A percentile compares a stretch with the other conserved stretches of the same genome.
These are phyloP conservation scores for Hirudo medicinalis DNA, from an alignment of 1,140 invertebrate genomes.

Conservation along the genomic window DNA sequence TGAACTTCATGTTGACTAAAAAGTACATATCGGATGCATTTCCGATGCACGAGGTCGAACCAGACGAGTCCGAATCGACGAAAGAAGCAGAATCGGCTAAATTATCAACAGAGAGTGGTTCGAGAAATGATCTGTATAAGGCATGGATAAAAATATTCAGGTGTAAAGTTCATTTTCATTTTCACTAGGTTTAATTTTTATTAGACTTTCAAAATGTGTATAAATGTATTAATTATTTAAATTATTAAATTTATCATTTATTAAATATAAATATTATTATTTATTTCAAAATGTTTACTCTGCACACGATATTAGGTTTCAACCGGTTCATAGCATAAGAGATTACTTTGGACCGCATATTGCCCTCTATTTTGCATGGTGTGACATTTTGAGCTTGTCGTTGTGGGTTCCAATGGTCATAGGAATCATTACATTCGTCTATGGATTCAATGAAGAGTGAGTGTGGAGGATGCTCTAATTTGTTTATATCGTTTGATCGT, in stretches of 20 bases:
- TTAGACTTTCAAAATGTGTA: neutral
- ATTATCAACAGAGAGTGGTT: slow-evolving; percentile 26
- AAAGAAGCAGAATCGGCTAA: neutral
- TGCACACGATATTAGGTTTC: slow-evolving; percentile 25
- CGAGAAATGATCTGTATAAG: slow-evolving; percentile 27
- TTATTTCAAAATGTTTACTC: too few relatives aligned
- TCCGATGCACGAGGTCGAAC: slow-evolving; percentile 37
- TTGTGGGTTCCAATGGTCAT: slow-evolving; percentile 40
- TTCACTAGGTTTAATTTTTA: too few relatives aligned
- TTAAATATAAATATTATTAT: too few relatives aligned
- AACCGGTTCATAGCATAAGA: slow-evolving; percentile 39
- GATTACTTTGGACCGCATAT: slow-evolving; percentile 45
- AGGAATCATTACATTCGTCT: slow-evolving; percentile 39
- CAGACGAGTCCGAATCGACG: neutral
- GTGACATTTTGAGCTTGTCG: slow-evolving; percentile 34
- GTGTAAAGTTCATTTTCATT: neutral
- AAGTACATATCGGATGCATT: slow-evolving; percentile 36
- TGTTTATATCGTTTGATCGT: too few relatives aligned
- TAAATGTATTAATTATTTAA: neutral
- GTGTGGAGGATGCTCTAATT: neutral
- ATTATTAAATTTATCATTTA: neutral
- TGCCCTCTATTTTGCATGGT: slow-evolving; percentile 43
- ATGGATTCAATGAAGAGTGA: slow-evolving; percentile 37
- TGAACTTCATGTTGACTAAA: slow-evolving; percentile 37
- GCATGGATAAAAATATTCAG: slow-evolving; percentile 33